Evolutionary conservation across 1,140 invertebrate genomes (phyloP), one percentile per base, ranked within the genome.

Genomic region (Wiebesia pumilae): DNA sequence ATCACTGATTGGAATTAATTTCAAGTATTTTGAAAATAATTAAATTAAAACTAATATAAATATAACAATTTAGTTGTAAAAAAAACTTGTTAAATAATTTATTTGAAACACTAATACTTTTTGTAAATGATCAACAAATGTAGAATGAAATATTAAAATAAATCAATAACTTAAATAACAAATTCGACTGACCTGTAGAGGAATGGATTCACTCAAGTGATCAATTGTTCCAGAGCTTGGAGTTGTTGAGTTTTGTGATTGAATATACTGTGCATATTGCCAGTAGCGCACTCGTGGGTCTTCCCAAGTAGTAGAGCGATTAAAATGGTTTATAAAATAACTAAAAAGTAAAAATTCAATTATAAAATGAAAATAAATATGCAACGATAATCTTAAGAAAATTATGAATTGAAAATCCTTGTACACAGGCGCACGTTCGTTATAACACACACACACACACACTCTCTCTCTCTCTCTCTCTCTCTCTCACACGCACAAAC

Each of bases 261-360:
- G 92, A 24, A 90, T 88, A 86, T 93, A 93, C 85, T 94, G 92
- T 85, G 91, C 89, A 88, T 94, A 92, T 87, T 95, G 95, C 90
- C 94, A 95, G 89, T 95, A 96, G 89, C 93, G 93, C 58, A 94
- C 90, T 85, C 95, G 93, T 35, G 95, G 95, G 93, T 96, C 95
- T 93, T 96, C 95, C 95, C 96, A 95, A 92, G 95, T 95, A 90
- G 96, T 96, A 47, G 95, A 95, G 92, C 95, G 96, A 78, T 94
- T 96, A 84, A 95, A 94, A 92, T 97, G 96, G 94, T 97, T 96
- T 90, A 97, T 95, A 91, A 96, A 97, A 92, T 97, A 97, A 88
- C 96, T 97, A 92, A 54, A 95, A 95, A 85, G 87, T 79, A 82
- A 90, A 38, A 47, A 51, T 62, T n/a, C 9, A 67, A 65, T n/a